Percentiles rank a stretch among this genome's conserved stretches.
phyloP scores from a whole-genome alignment of 2,797 vertebrate genomes.

The Pelodytes ibericus region DNA sequence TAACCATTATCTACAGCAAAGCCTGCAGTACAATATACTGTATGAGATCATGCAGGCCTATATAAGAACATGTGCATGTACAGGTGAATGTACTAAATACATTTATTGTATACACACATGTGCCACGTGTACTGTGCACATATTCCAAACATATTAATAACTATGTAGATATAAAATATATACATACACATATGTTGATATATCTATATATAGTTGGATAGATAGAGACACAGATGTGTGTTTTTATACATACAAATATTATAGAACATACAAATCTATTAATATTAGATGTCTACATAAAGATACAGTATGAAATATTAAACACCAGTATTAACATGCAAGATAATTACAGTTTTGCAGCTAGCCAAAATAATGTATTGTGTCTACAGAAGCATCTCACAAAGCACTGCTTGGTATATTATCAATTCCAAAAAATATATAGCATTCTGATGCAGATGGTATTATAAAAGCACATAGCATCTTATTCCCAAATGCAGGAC shows the following conservation, averaged over 20 bases:
- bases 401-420: slow-evolving; percentile 3
- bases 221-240: not conserved
- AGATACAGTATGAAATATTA: not conserved
- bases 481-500: not conserved
- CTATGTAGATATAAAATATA: too few relatives aligned
- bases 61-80: not conserved
- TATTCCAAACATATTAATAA: too few relatives aligned
- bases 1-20: not conserved
- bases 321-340: not conserved
- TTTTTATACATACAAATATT: not conserved
- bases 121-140: too few relatives aligned
- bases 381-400: not conserved
- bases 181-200: not conserved
- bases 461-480: not conserved
- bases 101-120: not conserved
- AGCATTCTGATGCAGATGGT: not conserved
- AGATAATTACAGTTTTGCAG: too few relatives aligned
- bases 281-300: not conserved
- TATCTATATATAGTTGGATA: too few relatives aligned
- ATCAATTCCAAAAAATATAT: not conserved
- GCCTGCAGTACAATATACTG: not conserved
- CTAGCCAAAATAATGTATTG: not conserved
- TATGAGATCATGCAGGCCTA: not conserved
- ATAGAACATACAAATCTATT: not conserved
- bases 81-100: not conserved